phyloP scores from a whole-genome alignment of 1,140 invertebrate species.

The Palaemon carinicauda region DNA sequence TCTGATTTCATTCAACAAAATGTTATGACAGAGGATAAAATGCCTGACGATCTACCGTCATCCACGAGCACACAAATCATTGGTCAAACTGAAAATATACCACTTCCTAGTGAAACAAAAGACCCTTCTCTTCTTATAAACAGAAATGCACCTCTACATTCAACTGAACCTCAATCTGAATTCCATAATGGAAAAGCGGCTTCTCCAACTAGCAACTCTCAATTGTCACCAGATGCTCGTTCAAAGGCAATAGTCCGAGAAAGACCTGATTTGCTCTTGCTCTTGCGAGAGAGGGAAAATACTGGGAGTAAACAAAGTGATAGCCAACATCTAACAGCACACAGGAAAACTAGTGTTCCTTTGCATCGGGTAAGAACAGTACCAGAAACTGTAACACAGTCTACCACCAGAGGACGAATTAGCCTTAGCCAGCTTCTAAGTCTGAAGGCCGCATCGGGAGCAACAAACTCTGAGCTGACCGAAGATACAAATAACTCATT shows the following conservation, averaged over 20 bases:
- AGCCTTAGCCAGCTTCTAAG: constrained; percentile 34
- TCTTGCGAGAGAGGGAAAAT: not conserved
- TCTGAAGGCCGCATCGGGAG: not conserved
- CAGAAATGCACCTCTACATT: too few species aligned
- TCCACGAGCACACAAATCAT: too few species aligned
- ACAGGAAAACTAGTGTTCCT: not conserved
- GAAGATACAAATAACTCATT: not conserved
- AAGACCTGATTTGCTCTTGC: constrained; percentile 6
- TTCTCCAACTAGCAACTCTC: too few species aligned
- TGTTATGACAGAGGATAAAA: too few species aligned
- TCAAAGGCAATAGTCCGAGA: not conserved
- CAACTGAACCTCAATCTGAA: too few species aligned
- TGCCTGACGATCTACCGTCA: too few species aligned
- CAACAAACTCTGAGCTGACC: not conserved
- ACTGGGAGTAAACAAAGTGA: not conserved
- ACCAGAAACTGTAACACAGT: not conserved
- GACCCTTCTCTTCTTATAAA: too few species aligned
- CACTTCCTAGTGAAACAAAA: too few species aligned
- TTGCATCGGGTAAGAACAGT: not conserved
- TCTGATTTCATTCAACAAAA: too few species aligned
- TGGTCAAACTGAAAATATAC: too few species aligned
- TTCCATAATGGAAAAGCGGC: too few species aligned
- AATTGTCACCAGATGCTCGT: too few species aligned
- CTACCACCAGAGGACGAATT: not conserved
- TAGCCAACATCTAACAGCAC: not conserved